These are phyloP conservation scores for Columba livia DNA, from an alignment of 2,113 vertebrate species.

Conservation along the genomic window DNA sequence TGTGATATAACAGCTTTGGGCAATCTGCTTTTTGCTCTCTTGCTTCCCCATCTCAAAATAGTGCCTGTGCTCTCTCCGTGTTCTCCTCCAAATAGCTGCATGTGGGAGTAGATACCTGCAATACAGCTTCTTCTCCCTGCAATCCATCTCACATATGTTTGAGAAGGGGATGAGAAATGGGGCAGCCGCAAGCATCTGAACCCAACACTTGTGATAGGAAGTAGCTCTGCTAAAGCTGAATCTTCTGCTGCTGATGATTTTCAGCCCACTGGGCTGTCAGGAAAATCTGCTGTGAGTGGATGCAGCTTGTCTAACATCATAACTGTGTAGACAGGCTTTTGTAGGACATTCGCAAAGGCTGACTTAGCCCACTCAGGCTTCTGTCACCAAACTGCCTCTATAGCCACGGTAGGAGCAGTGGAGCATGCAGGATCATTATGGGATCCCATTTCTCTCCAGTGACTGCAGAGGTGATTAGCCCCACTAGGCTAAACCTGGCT, in stretches of 20 bases:
- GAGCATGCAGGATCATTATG: neutral
- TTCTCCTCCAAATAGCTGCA: slow-evolving; percentile 25
- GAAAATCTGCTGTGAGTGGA: neutral
- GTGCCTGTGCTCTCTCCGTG: neutral
- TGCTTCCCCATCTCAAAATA: neutral
- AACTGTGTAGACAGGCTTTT: neutral
- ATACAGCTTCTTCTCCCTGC: neutral
- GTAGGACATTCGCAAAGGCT: neutral
- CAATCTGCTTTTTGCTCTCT: neutral
- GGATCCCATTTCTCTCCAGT: neutral
- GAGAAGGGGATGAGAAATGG: neutral
- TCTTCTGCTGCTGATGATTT: neutral
- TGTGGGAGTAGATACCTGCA: slow-evolving; percentile 31
- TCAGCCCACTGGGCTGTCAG: slow-evolving; percentile 4
- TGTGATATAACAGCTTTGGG: neutral
- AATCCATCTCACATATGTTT: neutral
- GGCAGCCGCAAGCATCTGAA: neutral
- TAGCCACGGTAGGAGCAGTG: neutral
- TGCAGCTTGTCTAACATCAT: neutral
- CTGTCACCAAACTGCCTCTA: neutral
- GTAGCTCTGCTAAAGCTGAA: neutral
- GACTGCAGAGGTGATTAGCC: slow-evolving; percentile 31
- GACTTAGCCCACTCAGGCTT: neutral
- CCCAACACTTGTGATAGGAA: neutral
- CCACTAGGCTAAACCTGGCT: neutral